These are phyloP conservation scores for Noturus placidus DNA, from an alignment of 2,113 vertebrate species.

Conservation along the genomic window DNA sequence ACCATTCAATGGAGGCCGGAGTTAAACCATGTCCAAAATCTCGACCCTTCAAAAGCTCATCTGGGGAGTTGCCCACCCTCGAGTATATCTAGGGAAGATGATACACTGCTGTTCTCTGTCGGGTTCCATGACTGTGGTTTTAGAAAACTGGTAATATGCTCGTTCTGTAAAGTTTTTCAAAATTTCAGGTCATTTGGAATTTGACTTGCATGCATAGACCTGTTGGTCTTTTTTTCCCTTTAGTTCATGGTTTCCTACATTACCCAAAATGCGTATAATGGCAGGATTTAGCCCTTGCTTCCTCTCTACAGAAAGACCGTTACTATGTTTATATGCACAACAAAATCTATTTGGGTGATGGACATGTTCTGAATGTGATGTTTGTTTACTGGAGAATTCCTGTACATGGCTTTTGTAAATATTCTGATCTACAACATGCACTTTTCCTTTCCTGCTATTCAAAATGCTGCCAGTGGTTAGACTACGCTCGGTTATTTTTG, in stretches of 20 bases:
- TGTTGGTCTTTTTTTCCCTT: neutral
- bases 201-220: too few relatives aligned
- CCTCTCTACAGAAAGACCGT: neutral
- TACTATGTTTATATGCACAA: too few relatives aligned
- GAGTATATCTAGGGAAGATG: conserved; percentile 11
- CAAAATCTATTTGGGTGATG: too few relatives aligned
- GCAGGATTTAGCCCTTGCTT: neutral
- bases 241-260: neutral
- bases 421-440: too few relatives aligned
- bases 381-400: too few relatives aligned
- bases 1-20: conserved; percentile 59
- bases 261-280: neutral
- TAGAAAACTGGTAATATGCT: conserved; percentile 54
- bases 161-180: neutral
- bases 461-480: too few relatives aligned
- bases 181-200: neutral
- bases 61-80: conserved; percentile 68
- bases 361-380: too few relatives aligned
- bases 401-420: too few relatives aligned
- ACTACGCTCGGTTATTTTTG: too few relatives aligned
- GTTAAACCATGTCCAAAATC: conserved; percentile 36
- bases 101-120: conserved; percentile 59
- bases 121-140: conserved; percentile 63
- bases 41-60: conserved; percentile 52
- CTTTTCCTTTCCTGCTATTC: too few relatives aligned